These are phyloP conservation scores for Cinara cedri DNA, from an alignment of 2,888 invertebrate genomes.

Conservation along the genomic window DNA sequence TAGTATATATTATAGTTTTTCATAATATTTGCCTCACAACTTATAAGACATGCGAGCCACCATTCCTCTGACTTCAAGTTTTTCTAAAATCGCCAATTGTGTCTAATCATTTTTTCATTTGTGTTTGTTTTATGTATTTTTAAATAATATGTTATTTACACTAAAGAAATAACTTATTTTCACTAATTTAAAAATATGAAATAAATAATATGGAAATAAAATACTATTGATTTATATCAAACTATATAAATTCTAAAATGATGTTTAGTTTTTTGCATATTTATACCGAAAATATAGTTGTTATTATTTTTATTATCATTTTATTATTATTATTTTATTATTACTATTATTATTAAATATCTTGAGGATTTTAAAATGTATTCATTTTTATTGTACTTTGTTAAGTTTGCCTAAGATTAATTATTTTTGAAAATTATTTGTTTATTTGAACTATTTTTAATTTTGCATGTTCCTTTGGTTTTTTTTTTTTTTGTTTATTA, in stretches of 20 bases:
- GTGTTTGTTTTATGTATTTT: conserved; percentile 2
- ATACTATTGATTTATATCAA: conserved; percentile 25
- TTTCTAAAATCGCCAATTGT: no score
- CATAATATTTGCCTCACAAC: no score
- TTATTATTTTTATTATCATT: not conserved
- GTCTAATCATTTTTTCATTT: no score
- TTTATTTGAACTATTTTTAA: conserved; percentile 8
- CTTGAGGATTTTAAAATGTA: conserved; percentile 10
- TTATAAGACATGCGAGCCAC: no score
- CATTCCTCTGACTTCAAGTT: no score
- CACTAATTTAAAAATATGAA: not conserved
- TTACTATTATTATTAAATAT: conserved; percentile 18
- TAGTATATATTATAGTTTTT: no score
- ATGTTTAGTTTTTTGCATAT: not conserved
- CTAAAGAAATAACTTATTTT: not conserved
- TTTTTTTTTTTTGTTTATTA: conserved; percentile 3
- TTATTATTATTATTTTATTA: conserved; percentile 12
- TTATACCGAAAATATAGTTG: not conserved
- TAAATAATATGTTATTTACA: no score
- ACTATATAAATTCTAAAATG: not conserved
- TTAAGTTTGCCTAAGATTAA: conserved; percentile 18
- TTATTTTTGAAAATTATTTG: conserved; percentile 1
- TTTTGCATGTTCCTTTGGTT: conserved; percentile 38
- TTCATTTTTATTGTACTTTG: conserved; percentile 12
- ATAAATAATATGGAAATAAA: conserved; percentile 1